Evolutionary conservation across 2,888 invertebrate species (phyloP), one percentile per base, ranked within the genome.

Genomic region (Rhimphoctona megacephalus): DNA sequence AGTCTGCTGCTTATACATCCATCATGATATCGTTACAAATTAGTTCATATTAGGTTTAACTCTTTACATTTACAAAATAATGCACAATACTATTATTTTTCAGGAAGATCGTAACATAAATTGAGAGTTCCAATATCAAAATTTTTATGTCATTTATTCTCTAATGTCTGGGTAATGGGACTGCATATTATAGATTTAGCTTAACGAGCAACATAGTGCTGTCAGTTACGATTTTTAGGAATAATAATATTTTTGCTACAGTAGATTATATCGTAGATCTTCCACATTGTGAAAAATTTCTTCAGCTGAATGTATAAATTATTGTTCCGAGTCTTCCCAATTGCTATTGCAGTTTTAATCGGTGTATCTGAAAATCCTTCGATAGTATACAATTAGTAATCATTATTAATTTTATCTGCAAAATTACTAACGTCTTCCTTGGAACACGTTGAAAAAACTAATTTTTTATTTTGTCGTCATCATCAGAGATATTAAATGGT

Each of bases 1-100:
- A 66, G n/a, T 70, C 33, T 61, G 7, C 25, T 82, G 30, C 30
- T 61, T 30, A 49, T 49, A 49, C 17, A 61, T 46, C 43, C 69
- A 30, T 72, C 25, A 22, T 7, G n/a, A 36, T 49, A 39, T 70
- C 33, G 52, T 61, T 66, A 11, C 54, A 33, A 19, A 30, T 43
- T 72, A 6, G 30, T 19, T 8, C 17, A 11, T 30, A 22, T 39
- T 17, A 1, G 8, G 11, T 30, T 22, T 5, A 5, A 25, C 9
- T 25, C 25, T 25, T 57, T 25, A 1, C 11, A 17, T 30, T 61
- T 17, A 30, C 9, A 17, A 61, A 22, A 61, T 17, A 61, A 61
- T 61, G 0, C 30, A 30, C 14, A 30, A 7, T 30, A 61, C 30
- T 30, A 61, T 61, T 30, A 7, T 61, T 57, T 30, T 61, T 0